Evolutionary conservation across 2,797 vertebrate genomes (phyloP).

Genomic region (Yasuhikotakia modesta): DNA sequence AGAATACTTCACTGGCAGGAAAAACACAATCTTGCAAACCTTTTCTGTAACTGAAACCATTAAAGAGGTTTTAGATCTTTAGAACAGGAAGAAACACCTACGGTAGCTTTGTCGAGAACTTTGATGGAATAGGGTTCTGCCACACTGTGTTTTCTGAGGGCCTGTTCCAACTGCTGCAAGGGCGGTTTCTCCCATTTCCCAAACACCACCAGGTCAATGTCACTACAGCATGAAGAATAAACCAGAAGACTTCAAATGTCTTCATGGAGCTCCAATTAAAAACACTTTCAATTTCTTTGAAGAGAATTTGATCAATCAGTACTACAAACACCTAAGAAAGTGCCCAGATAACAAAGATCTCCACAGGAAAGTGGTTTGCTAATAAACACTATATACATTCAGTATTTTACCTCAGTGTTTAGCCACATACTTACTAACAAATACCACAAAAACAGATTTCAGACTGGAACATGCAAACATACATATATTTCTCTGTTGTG

Average conservation of each 20-base stretch:
- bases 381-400: not conserved
- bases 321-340: not conserved
- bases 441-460: not conserved
- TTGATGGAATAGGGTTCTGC: slow-evolving; percentile 95
- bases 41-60: not conserved
- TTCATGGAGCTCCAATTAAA: not conserved
- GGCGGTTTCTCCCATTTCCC: slow-evolving; percentile 96
- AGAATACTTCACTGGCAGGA: not conserved
- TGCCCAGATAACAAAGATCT: not conserved
- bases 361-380: not conserved
- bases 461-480: not conserved
- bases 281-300: not conserved
- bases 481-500: too few species aligned
- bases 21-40: not conserved
- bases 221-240: slow-evolving; percentile 72
- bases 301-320: not conserved
- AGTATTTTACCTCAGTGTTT: not conserved
- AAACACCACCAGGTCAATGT: slow-evolving; percentile 98
- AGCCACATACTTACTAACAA: not conserved
- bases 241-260: not conserved
- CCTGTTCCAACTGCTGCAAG: slow-evolving; percentile 91
- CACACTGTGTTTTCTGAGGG: slow-evolving; percentile 91
- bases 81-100: slow-evolving; percentile 67
- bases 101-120: slow-evolving; percentile 98
- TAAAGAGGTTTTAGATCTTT: not conserved